phyloP scores from a whole-genome alignment of 2,888 invertebrate species.

The Mamestra brassicae region DNA sequence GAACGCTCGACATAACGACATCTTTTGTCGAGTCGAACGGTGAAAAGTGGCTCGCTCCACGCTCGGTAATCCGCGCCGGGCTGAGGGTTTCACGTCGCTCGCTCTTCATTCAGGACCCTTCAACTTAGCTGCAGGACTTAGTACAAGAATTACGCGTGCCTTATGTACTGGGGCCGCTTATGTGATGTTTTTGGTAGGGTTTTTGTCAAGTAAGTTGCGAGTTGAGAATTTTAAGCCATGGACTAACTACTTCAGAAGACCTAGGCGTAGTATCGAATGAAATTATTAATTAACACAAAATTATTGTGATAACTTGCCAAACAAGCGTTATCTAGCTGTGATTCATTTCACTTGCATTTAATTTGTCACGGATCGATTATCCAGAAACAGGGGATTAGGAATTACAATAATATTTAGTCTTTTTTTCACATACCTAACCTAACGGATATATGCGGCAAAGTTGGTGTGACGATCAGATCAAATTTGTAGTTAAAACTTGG shows the following conservation, averaged over 20 bases:
- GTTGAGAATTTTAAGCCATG: too few species aligned
- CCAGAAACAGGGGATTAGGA: too few species aligned
- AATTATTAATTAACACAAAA: too few species aligned
- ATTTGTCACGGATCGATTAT: too few species aligned
- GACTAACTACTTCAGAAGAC: too few species aligned
- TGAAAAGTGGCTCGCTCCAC: conserved; percentile 70
- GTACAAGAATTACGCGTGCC: conserved; percentile 55
- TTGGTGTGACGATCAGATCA: too few species aligned
- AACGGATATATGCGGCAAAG: too few species aligned
- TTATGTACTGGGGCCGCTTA: conserved; percentile 48
- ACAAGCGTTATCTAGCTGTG: too few species aligned
- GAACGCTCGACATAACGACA: conserved; percentile 78
- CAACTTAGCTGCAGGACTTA: conserved; percentile 73
- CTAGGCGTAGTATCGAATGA: too few species aligned
- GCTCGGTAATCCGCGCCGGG: conserved; percentile 79
- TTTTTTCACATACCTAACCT: background rate
- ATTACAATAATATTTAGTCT: background rate
- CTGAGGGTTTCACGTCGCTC: conserved; percentile 81
- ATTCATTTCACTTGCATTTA: too few species aligned
- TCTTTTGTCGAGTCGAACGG: conserved; percentile 79
- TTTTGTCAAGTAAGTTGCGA: conserved; percentile 1
- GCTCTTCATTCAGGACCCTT: conserved; percentile 82
- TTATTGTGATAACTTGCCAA: too few species aligned
- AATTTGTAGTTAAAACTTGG: too few species aligned
- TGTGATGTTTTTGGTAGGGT: conserved; percentile 13